These are phyloP conservation scores for Natator depressus DNA, from an alignment of 2,113 vertebrate species.

Conservation along the genomic window DNA sequence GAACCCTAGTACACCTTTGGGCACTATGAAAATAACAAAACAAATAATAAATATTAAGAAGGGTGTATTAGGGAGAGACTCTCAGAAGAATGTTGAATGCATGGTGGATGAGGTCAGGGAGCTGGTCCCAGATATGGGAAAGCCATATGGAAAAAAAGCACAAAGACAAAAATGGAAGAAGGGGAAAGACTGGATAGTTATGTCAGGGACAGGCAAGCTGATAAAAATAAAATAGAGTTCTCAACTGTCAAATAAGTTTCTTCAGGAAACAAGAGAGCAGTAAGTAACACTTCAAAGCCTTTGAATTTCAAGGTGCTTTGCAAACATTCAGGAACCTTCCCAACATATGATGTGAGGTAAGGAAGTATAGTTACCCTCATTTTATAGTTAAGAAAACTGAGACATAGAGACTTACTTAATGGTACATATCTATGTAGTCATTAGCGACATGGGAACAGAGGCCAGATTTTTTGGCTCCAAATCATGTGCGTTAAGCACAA, in stretches of 20 bases:
- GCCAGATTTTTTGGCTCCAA: not conserved
- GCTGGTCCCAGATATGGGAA: not conserved
- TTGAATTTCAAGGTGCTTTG: not conserved
- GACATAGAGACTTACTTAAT: not conserved
- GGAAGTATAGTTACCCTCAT: not conserved
- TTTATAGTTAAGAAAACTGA: not conserved
- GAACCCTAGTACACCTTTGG: not conserved
- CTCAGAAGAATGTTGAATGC: not conserved
- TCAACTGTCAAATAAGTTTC: not conserved
- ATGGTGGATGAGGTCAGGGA: not conserved
- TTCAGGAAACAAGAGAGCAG: not conserved
- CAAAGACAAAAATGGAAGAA: not conserved
- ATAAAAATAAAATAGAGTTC: not conserved
- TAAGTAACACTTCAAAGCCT: not conserved
- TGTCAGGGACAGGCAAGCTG: not conserved
- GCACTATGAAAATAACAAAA: not conserved
- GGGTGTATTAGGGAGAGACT: not conserved
- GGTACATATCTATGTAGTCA: not conserved
- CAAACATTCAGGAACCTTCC: not conserved
- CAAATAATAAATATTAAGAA: not conserved
- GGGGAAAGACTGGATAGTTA: not conserved
- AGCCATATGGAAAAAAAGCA: not conserved
- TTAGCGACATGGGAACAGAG: not conserved
- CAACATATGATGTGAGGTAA: not conserved
- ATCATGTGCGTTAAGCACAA: not conserved